Base-by-base conservation (phyloP, 2,888 invertebrate genomes). In the Agrotis ipsilon region DNA sequence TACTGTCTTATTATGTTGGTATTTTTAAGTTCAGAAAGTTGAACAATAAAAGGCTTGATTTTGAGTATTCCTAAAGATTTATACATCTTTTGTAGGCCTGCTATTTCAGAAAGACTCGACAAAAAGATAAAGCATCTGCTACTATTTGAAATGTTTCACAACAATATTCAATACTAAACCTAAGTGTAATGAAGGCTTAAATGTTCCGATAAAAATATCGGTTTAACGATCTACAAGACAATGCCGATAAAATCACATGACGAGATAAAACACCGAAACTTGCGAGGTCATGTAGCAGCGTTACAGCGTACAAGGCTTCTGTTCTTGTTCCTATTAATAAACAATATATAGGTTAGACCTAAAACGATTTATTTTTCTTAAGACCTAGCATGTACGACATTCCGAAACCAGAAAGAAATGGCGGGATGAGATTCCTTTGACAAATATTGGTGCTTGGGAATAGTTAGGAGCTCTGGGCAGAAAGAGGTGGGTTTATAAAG, bases 181-280 rank as follows among this genome's bases (percentile, higher is more conserved):
- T 16, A 48, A 72, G 60, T 51, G 19, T 62, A 39, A 72, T 13
- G 43, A 49, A 62, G 55, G 24, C 24, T 57, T 58, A 46, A 68
- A 27, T n/a, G 19, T n/a, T 27, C 24, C 24, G 46, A 73, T 49
- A 71, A 57, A 46, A 78, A 72, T 48, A 39, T 18, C 24, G 19
- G 27, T 39, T 49, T n/a, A 65, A 55, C 62, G 61, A 60, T 67
- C 67, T 54, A 39, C 43, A 11, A 27, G 27, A 46, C 32, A n/a
- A 19, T 45, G 27, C 43, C n/a, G 68, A 66, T 58, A 71, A 69
- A 64, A 69, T 82, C 71, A 79, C 64, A 72, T 82, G 71, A 75
- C 68, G 46, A 78, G 60, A 79, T 78, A 71, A 78, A 66, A 75
- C 60, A 59, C 52, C 65, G 58, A 78, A 71, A 58, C 43, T 73